Conservation (phyloP, 2,113 vertebrate species). For the Progne subis region DNA sequence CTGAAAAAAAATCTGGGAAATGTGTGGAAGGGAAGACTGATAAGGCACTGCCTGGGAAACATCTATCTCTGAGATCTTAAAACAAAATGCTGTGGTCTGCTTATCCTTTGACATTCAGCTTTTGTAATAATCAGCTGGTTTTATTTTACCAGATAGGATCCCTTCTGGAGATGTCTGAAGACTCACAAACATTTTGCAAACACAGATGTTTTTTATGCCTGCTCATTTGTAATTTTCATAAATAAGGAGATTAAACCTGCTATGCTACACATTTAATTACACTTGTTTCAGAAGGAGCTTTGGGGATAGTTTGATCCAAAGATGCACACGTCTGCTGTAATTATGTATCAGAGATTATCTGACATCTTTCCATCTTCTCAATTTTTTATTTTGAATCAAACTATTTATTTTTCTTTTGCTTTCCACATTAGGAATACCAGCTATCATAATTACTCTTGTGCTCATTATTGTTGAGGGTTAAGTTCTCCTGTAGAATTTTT, state of each 20-base stretch:
- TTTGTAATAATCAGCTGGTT: slow-evolving; percentile 51
- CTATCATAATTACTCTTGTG: slow-evolving; percentile 76
- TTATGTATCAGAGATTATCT: background rate
- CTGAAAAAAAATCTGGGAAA: background rate
- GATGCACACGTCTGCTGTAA: background rate
- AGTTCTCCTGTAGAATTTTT: too few species aligned
- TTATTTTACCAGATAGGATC: slow-evolving; percentile 67
- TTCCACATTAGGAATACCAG: slow-evolving; percentile 81
- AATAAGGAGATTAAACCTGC: slow-evolving; percentile 31
- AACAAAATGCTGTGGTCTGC: slow-evolving; percentile 17
- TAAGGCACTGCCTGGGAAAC: background rate
- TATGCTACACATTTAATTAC: background rate
- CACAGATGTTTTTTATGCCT: slow-evolving; percentile 60
- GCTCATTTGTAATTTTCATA: slow-evolving; percentile 57
- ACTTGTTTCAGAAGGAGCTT: background rate
- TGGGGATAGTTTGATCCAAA: background rate
- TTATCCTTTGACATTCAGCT: slow-evolving; percentile 27
- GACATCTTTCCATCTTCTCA: background rate
- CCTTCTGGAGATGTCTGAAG: slow-evolving; percentile 68
- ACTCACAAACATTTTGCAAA: slow-evolving; percentile 72
- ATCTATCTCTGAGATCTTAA: background rate
- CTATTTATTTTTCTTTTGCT: background rate
- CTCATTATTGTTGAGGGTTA: too few species aligned
- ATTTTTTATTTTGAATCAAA: background rate
- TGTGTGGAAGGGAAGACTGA: background rate